Base-by-base conservation (phyloP, 2,113 vertebrate genomes). In the Sebastes schlegelii region DNA sequence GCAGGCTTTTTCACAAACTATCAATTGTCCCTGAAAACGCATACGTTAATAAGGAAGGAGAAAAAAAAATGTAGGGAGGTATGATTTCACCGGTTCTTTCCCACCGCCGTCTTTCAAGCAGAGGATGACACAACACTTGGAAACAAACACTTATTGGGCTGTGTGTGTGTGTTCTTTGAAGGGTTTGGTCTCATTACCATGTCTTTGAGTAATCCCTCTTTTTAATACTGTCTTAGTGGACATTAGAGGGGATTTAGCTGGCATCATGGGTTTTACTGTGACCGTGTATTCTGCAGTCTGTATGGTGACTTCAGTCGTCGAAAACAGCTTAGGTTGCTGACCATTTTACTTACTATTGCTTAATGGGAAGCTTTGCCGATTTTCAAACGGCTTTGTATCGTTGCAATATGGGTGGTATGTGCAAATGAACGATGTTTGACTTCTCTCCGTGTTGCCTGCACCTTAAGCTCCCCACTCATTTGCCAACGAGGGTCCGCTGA, bases 101-200 rank as follows among this genome's bases (percentile, higher is more conserved):
- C 79, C 77, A 82, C 42, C 48, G 40, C 68, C 26, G 51, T 85
- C 74, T 80, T 78, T 57, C 42, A 74, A 79, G 63, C 68, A 69
- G 60, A 79, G 46, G 67, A 88, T 88, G 84, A 89, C 70, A 85
- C 74, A 80, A 79, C 74, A 58, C 45, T 84, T 86, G 69, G 88
- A 87, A 80, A 82, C 52, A 72, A 68, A 83, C 40, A 62, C 57
- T 68, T 54, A 7, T 34, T 69, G 60, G n/a, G 9, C 49, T 74
- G 62, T 77, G 57, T 76, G 58, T 51, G 49, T 61, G 80, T 71
- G 82, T 80, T 85, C 74, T 86, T 75, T 88, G 52, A 78, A 51
- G 73, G 73, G 58, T 68, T 89, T 80, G 48, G 51, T 75, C 74
- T 64, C 52, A 66, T 81, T 69, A 73, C 71, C 40, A 66, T 72